Base-by-base conservation (phyloP, 2,888 invertebrate species). In the Amiota communis region DNA sequence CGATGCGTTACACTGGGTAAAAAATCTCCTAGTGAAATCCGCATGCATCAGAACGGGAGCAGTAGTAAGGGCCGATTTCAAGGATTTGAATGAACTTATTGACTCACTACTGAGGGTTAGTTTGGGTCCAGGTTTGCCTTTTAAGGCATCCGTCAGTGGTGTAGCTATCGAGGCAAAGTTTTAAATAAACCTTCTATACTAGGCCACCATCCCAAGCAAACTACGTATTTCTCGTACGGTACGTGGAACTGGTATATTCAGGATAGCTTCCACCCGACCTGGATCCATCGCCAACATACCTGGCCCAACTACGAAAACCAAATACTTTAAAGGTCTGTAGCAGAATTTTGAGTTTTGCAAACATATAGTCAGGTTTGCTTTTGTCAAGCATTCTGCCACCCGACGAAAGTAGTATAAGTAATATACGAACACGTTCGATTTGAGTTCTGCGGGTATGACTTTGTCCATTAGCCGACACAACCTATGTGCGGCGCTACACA, bases 381-480 rank as follows among this genome's bases (percentile, higher is more conserved):
- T n/a, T n/a, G n/a, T n/a, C n/a, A n/a, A n/a, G n/a, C n/a, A n/a
- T 74, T 67, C 64, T 0, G 72, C 69, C 0, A 74, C 73, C 48
- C 70, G 17, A 13, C 61, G n/a, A 10, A 75, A 47, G 8, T 76
- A 53, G 0, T 20, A 8, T 8, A 76, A 0, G 6, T 75, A 48
- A 61, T 78, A 77, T 0, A 74, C 59, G 49, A 77, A 77, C 0
- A 76, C 76, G 10, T 70, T 67, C 36, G 69, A 64, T 9, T 71
- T 64, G 3, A 78, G 15, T 20, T 15, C 49, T 15, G 67, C 48
- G n/a, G 75, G 75, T 36, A 77, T 64, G 17, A 76, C 76, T 47
- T 74, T 76, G 64, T 78, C 76, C 73, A 78, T 76, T 9, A 78
- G 63, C 8, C 72, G 57, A 49, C 72, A 76, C 15, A 63, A 15